phyloP scores from a whole-genome alignment of 2,113 vertebrate species.

The Circaetus gallicus region DNA sequence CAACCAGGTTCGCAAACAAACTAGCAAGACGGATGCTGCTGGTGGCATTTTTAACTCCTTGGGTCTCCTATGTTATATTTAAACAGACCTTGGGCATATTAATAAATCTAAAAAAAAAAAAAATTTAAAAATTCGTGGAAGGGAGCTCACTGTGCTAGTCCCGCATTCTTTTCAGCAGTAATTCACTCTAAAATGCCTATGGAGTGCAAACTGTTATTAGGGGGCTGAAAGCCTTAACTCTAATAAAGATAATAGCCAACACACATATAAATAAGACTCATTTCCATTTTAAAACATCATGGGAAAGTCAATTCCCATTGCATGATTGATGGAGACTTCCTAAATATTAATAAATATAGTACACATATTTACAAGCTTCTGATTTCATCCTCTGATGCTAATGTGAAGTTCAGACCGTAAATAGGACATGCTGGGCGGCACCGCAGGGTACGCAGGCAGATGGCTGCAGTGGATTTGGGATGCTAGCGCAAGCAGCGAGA shows the following conservation, averaged over 20 bases:
- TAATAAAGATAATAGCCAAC: slow-evolving; percentile 44
- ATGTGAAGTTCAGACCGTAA: neutral
- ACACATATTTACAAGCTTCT: slow-evolving; percentile 74
- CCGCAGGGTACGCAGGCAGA: neutral
- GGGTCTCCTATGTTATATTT: neutral
- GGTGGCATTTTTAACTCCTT: slow-evolving; percentile 15
- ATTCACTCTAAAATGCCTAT: slow-evolving; percentile 6
- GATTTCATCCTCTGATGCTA: neutral
- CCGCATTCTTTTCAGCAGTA: neutral
- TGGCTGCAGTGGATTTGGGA: neutral
- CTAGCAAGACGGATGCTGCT: neutral
- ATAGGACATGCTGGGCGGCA: neutral
- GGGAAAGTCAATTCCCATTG: slow-evolving; percentile 40
- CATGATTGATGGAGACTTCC: slow-evolving; percentile 45
- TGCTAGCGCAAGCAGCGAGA: neutral
- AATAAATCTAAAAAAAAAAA: slow-evolving; percentile 55
- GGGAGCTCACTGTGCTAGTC: slow-evolving; percentile 10
- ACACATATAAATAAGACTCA: slow-evolving; percentile 56
- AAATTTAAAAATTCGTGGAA: neutral
- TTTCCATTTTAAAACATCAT: slow-evolving; percentile 53
- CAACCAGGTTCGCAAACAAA: neutral
- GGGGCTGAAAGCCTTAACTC: slow-evolving; percentile 44
- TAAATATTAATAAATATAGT: slow-evolving; percentile 73
- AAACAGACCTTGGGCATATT: slow-evolving; percentile 7
- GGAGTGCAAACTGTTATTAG: neutral